Base-by-base conservation (phyloP, 2,113 vertebrate genomes). In the Petaurus breviceps region DNA sequence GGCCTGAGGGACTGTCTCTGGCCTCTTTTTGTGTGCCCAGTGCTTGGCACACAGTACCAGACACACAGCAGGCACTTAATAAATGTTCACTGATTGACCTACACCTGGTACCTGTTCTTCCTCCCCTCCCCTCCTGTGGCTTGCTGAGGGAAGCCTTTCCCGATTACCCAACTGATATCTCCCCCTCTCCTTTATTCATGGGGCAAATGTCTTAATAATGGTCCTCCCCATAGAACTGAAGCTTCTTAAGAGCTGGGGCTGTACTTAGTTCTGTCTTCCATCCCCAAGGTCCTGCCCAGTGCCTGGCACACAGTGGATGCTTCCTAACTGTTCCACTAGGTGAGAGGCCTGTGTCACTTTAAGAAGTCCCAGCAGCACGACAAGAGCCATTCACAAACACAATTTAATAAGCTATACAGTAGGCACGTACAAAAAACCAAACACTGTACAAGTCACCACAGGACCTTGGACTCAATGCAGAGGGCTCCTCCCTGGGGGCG, bases 401-500 rank as follows among this genome's bases (percentile, higher is more conserved):
- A 97, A 94, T 98, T 98, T 98, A 98, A 98, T 98, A 96, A 94
- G 96, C 96, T 95, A 97, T 97, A 94, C 90, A 96, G 96, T 91
- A 84, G 95, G 97, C 50, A 95, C 37, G 84, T 97, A 98, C 95
- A 97, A 98, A 95, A 50, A 90, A 96, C 53, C 77, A 77, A 98
- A 97, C 98, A 95, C 97, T 53, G 94, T 94, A 96, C 92, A 96
- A 95, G 96, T 97, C 97, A 92, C 16, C 26, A 50, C 22, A 26
- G 96, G 90, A 94, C 47, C 25, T 94, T 11, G 94, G 95, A 52
- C 61, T 19, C 90, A 93, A 94, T 94, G 55, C 12, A 47, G 95
- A 97, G 91, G 28, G 95, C 90, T 93, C 91, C 23, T 5, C 0
- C 95, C 61, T 28, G 10, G 10, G 46, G 8, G 91, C 54, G 84